Conservation (phyloP, 2,797 vertebrate species). For the Sebastolobus altivelis region DNA sequence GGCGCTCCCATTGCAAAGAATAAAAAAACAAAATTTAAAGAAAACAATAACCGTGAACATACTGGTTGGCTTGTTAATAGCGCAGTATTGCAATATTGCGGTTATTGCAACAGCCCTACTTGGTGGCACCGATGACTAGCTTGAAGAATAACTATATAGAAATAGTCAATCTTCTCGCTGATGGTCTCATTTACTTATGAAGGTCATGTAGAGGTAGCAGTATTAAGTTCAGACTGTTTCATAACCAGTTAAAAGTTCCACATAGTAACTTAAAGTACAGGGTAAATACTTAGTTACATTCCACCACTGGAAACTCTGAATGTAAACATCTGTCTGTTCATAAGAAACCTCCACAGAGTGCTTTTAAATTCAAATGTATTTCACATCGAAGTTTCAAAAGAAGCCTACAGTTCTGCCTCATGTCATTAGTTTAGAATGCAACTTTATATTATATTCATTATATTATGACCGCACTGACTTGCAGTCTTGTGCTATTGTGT, state of each 20-base stretch:
- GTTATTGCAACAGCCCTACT: no score
- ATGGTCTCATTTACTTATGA: no score
- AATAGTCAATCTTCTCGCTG: neutral
- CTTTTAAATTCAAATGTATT: neutral
- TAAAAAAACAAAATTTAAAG: no score
- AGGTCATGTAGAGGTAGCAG: no score
- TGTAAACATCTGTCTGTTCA: neutral
- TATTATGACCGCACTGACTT: neutral
- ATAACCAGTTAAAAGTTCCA: no score
- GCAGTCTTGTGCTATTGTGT: slow-evolving; percentile 40
- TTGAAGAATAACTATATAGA: neutral
- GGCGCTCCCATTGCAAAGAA: no score
- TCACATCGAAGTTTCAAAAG: no score
- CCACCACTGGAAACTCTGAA: neutral
- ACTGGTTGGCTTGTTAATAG: no score
- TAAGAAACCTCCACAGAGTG: neutral
- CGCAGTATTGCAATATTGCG: no score
- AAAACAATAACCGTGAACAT: no score
- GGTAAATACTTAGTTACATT: no score
- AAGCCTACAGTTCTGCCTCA: neutral
- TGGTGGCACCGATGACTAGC: fast-evolving
- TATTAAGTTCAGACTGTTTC: fast-evolving
- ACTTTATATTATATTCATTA: neutral
- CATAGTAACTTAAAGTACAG: fast-evolving
- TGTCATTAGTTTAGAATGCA: neutral